Conservation (phyloP, 2,113 vertebrate genomes). For the Laticauda laticaudata region DNA sequence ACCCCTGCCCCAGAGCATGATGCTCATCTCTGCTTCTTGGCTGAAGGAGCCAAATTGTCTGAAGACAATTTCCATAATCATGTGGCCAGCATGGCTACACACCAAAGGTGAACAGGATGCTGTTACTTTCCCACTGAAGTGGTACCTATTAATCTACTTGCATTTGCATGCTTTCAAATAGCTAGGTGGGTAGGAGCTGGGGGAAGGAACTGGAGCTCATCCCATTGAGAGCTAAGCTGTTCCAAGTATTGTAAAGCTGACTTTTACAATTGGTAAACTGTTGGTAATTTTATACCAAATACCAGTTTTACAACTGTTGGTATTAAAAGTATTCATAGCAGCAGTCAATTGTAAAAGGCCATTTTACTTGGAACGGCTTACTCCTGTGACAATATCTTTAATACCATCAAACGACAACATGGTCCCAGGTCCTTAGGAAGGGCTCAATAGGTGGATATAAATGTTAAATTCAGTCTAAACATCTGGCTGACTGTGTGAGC, state of each 20-base stretch:
- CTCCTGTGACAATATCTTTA: not conserved
- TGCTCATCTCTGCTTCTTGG: not conserved
- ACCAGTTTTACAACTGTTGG: not conserved
- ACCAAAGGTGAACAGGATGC: not conserved
- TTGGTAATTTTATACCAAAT: no score
- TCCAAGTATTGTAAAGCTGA: not conserved
- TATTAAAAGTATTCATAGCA: not conserved
- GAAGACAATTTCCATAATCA: not conserved
- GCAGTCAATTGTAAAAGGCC: not conserved
- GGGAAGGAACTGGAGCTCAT: not conserved
- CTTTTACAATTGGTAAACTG: not conserved
- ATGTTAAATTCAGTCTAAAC: not conserved
- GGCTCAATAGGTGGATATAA: not conserved
- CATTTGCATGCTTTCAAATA: not conserved
- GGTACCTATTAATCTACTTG: not conserved
- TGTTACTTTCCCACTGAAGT: not conserved
- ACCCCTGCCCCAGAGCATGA: no score
- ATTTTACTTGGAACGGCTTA: not conserved
- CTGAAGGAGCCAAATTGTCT: not conserved
- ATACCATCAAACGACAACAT: not conserved
- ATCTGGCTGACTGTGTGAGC: not conserved
- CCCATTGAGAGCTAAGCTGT: not conserved
- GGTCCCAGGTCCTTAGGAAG: not conserved
- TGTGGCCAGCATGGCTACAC: not conserved
- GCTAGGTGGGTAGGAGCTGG: not conserved